Conservation (phyloP, 1,140 invertebrate species). For the Goniozus legneri region DNA sequence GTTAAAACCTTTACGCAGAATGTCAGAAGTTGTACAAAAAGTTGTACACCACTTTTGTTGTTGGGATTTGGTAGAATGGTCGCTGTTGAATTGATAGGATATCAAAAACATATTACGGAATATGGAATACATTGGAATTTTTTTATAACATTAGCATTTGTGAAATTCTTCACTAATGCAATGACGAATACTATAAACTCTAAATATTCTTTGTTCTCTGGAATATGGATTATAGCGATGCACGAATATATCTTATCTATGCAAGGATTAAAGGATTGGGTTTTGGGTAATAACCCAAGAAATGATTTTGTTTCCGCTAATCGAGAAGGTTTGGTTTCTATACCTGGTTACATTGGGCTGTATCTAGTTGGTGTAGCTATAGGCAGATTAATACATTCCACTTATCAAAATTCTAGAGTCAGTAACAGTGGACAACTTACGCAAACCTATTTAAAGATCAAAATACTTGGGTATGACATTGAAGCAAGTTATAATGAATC, state of each 20-base stretch:
- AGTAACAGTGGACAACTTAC: slow-evolving; percentile 31
- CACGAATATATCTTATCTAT: slow-evolving; percentile 69
- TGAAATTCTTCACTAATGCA: slow-evolving; percentile 70
- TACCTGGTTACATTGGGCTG: slow-evolving; percentile 77
- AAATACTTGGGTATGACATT: slow-evolving; percentile 23
- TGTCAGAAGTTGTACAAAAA: slow-evolving; percentile 40
- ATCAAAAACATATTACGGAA: slow-evolving; percentile 84
- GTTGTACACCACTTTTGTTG: slow-evolving; percentile 58
- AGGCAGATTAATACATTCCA: slow-evolving; percentile 59
- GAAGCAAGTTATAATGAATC: slow-evolving; percentile 31
- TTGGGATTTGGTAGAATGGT: slow-evolving; percentile 71
- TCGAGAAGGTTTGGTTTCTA: slow-evolving; percentile 83
- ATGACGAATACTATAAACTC: slow-evolving; percentile 54
- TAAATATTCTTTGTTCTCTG: slow-evolving; percentile 51
- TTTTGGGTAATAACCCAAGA: slow-evolving; percentile 62
- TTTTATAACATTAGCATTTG: slow-evolving; percentile 84
- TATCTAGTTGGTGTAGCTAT: slow-evolving; percentile 73
- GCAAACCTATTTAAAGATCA: slow-evolving; percentile 19
- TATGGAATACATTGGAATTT: slow-evolving; percentile 98
- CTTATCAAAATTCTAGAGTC: slow-evolving; percentile 34
- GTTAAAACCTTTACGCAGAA: slow-evolving; percentile 23
- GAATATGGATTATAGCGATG: slow-evolving; percentile 56
- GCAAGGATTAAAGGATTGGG: slow-evolving; percentile 65
- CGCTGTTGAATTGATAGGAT: slow-evolving; percentile 66
- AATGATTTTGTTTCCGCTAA: slow-evolving; percentile 75